These are phyloP conservation scores for Listronotus bonariensis DNA, from an alignment of 1,140 invertebrate species.

Conservation along the genomic window DNA sequence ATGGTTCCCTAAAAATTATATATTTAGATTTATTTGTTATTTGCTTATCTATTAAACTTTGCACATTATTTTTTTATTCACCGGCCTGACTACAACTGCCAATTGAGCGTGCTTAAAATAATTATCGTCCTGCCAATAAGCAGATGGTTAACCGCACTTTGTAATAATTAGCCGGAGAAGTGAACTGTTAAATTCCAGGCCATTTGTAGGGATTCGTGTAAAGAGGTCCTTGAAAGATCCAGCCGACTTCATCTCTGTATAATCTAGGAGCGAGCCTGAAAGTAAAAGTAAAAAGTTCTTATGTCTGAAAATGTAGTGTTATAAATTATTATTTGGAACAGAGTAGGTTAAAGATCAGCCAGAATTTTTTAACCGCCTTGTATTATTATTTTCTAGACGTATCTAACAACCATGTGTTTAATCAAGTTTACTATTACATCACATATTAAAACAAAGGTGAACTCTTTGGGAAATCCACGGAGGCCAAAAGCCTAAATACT, in stretches of 20 bases:
- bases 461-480: no score
- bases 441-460: no score
- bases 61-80: not conserved
- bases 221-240: conserved; percentile 27
- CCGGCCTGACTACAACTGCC: not conserved
- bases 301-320: not conserved
- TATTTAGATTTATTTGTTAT: no score
- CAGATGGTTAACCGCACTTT: conserved; percentile 21
- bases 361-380: no score
- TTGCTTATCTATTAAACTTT: no score
- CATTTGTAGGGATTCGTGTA: conserved; percentile 32
- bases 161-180: conserved; percentile 31
- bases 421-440: no score
- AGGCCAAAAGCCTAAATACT: no score
- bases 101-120: conserved; percentile 22
- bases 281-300: not conserved
- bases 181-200: conserved; percentile 38
- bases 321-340: no score
- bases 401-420: no score
- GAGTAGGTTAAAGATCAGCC: no score
- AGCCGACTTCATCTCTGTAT: not conserved
- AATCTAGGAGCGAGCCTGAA: not conserved
- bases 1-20: no score
- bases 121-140: conserved; percentile 22
- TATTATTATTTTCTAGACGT: no score